Conservation (phyloP, 2,888 invertebrate species). For the Ectobius pallidus region DNA sequence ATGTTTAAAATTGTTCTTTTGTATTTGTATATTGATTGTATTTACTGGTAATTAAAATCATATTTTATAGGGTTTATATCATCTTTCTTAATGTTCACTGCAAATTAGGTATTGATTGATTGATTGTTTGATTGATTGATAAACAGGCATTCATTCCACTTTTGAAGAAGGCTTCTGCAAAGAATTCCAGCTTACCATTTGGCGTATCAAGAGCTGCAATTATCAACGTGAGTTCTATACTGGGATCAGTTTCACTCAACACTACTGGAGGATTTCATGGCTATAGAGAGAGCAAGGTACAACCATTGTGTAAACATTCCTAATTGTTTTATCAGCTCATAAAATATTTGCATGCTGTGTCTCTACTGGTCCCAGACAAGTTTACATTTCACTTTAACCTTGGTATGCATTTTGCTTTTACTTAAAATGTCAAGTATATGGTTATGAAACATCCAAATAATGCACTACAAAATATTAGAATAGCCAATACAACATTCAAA, state of each 20-base stretch:
- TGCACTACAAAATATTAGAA: too few relatives aligned
- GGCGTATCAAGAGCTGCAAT: conserved; percentile 70
- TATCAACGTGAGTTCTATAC: conserved; percentile 81
- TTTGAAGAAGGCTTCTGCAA: conserved; percentile 69
- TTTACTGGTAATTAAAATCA: too few relatives aligned
- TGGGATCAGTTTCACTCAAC: conserved; percentile 80
- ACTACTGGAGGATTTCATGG: conserved; percentile 80
- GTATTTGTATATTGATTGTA: too few relatives aligned
- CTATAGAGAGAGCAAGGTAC: conserved; percentile 86
- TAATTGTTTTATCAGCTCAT: background rate
- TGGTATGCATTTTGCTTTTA: conserved; percentile 38
- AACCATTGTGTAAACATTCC: too few relatives aligned
- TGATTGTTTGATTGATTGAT: too few relatives aligned
- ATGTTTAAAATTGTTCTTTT: too few relatives aligned
- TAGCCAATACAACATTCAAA: too few relatives aligned
- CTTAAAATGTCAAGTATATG: too few relatives aligned
- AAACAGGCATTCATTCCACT: conserved; percentile 74
- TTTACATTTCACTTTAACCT: background rate
- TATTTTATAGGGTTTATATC: too few relatives aligned
- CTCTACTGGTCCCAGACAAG: background rate
- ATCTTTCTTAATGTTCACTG: too few relatives aligned
- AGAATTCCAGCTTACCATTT: conserved; percentile 61
- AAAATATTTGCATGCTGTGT: background rate
- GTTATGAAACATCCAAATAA: too few relatives aligned
- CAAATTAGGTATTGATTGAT: too few relatives aligned